Evolutionary conservation across 2,888 invertebrate species (phyloP).

Genomic region (Tipula vernalis): DNA sequence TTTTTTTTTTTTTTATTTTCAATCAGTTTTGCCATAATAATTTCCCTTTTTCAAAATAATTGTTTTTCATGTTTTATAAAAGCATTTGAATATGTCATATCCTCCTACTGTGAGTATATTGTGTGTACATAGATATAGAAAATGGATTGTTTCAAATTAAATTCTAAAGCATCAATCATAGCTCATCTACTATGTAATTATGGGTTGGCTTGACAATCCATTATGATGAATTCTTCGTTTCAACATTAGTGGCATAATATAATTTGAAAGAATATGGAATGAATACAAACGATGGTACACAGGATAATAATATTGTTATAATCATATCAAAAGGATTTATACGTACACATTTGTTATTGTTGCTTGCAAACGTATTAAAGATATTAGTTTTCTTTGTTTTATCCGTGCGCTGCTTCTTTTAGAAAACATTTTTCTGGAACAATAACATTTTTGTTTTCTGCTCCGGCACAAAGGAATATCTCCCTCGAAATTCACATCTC

Average conservation of each 20-base stretch:
- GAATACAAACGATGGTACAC: neutral
- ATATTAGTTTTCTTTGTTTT: neutral
- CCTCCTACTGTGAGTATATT: neutral
- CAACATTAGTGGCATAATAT: neutral
- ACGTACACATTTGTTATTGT: neutral
- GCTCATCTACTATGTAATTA: neutral
- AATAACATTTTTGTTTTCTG: neutral
- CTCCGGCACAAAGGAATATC: neutral
- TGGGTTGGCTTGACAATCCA: neutral
- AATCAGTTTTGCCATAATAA: neutral
- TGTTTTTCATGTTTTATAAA: neutral
- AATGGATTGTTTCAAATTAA: constrained; percentile 4
- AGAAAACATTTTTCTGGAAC: neutral
- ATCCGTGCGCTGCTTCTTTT: neutral
- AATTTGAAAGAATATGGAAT: neutral
- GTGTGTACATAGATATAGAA: neutral
- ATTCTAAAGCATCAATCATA: neutral
- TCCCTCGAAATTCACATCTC: neutral
- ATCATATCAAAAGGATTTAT: neutral
- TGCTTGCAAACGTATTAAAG: neutral
- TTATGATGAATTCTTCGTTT: neutral
- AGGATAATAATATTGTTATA: neutral
- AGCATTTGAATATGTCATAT: neutral
- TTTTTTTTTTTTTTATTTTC: neutral
- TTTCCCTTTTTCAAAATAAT: neutral